A percentile compares a stretch with the other conserved stretches of the same genome.
Conservation (phyloP, 2,888 invertebrate species). For the Scaptomyza flava region DNA sequence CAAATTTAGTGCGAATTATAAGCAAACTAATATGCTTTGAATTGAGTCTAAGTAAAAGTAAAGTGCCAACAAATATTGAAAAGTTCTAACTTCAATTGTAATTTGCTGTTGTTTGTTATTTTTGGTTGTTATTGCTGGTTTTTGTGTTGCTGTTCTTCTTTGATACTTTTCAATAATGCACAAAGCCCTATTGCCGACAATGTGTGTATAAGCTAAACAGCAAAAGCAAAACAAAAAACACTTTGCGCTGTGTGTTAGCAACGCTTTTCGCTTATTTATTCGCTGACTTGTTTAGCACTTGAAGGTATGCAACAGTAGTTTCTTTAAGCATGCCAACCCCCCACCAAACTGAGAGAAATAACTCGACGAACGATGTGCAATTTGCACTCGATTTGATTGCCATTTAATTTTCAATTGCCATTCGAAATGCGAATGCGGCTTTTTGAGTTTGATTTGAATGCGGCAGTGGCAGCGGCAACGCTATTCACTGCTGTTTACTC, state of each 20-base stretch:
- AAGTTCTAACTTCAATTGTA: conserved; percentile 62
- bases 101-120: conserved; percentile 39
- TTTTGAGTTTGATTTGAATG: conserved; percentile 19
- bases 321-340: conserved; percentile 1
- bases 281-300: conserved; percentile 64
- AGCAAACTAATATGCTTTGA: conserved; percentile 1
- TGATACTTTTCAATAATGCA: conserved; percentile 68
- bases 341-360: not conserved
- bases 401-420: conserved; percentile 40
- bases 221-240: conserved; percentile 9
- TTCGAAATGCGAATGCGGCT: conserved; percentile 20
- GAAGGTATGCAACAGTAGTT: conserved; percentile 60
- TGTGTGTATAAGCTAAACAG: conserved; percentile 36
- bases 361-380: conserved; percentile 33
- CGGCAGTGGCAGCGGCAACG: not conserved
- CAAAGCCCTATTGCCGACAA: conserved; percentile 52
- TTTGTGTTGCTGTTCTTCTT: conserved; percentile 29
- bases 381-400: conserved; percentile 74
- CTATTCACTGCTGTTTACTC: not conserved
- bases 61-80: conserved; percentile 66
- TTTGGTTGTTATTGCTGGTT: conserved; percentile 27
- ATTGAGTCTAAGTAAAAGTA: not conserved
- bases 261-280: conserved; percentile 59
- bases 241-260: conserved; percentile 20
- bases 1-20: not conserved